Evolutionary conservation across 2,113 vertebrate genomes (phyloP), one percentile per base, ranked within the genome.

Genomic region (Pedionomus torquatus): DNA sequence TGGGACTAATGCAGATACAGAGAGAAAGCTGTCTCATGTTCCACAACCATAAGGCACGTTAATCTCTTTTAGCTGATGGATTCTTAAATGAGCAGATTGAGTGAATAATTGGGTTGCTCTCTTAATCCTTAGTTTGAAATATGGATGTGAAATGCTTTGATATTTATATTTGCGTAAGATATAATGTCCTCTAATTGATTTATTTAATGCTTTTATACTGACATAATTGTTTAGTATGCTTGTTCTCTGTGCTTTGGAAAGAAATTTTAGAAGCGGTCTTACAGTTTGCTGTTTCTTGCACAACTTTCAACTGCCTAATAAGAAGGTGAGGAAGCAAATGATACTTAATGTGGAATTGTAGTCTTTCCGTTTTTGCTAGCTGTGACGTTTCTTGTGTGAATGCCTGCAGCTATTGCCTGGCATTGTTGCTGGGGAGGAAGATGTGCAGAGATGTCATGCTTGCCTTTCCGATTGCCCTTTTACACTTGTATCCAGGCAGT

Each of bases 71-170:
- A 94, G 93, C 49, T 97, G 97, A 97, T 96, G 89, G 78, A 95
- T 98, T 97, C 90, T 95, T 97, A 98, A 97, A 92, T 97, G 89
- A 97, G 79, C 90, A 96, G 96, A 97, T 96, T 98, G 93, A 61
- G 95, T 97, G 96, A 98, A 94, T 97, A 98, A 98, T 96, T 98
- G 94, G 87, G 90, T 90, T 97, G 89, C 86, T 97, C 37, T 97
- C 52, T 90, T 97, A 98, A 98, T 98, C 95, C 83, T 97, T 96
- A 88, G 86, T 90, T 97, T 97, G 96, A 97, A 98, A 98, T 97
- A 94, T 82, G 94, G 97, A 97, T 97, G 82, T 96, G 91, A 91
- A 98, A 90, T 95, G 72, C 85, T 96, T 96, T 46, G 35, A 96
- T 98, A 95, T 97, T 97, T 96, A 89, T 97, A 96, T 98, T 97